Base-by-base conservation (phyloP, 2,113 vertebrate genomes). In the Nesogale talazaci region DNA sequence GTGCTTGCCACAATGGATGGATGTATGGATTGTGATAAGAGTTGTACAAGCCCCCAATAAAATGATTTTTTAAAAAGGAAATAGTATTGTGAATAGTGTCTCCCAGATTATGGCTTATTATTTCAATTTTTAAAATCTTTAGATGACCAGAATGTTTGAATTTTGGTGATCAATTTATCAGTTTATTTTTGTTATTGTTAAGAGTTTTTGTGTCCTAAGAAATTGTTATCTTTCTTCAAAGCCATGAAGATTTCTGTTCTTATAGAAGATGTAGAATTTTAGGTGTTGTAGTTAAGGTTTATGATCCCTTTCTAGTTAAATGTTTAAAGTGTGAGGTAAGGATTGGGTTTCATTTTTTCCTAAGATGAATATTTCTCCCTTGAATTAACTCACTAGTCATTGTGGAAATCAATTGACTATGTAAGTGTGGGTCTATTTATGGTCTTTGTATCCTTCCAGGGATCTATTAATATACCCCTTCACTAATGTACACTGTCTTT, bases 191-290 rank as follows among this genome's bases (percentile, higher is more conserved):
- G 65, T 57, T 31, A 25, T 38, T 10, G 9, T 63, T 92, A 87
- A 87, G 14, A 34, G n/a, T 3, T 52, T 92, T 87, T 69, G 2
- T 63, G 27, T 72, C 40, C 38, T 84, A 63, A 78, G n/a, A 91
- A 87, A 67, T 91, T 25, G 17, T 75, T 89, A 86, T 42, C 40
- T 70, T 93, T 52, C 3, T 42, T 52, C 29, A 72, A 63, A 86
- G 38, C 86, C 57, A 46, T 40, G 27, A 75, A 76, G n/a, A 23
- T 34, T 57, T 86, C 61, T 65, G 27, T 14, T 65, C 29, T 83
- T 80, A n/a, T 56, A 29, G 7, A 76, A 86, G 34, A 10, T 78
- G 52, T 83, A 42, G 78, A 34, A n/a, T 56, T 82, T 75, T 40
- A 78, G 17, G 17, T 80, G 14, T 83, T 86, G 59, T 65, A n/a